phyloP scores from a whole-genome alignment of 2,888 invertebrate genomes.

The Aproaerema taeniolella region DNA sequence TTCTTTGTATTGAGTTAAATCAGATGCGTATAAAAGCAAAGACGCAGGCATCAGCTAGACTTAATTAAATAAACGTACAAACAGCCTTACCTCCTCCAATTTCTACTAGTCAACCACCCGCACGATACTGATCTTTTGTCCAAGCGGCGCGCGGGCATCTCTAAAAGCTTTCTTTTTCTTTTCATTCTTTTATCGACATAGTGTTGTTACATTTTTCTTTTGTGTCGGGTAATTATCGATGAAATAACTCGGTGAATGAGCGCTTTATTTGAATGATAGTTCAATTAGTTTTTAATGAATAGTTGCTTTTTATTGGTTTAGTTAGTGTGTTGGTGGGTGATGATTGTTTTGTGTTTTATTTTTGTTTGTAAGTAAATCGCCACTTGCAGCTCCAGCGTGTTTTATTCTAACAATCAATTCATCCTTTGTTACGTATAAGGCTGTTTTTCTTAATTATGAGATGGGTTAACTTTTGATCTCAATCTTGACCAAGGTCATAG shows the following conservation, averaged over 20 bases:
- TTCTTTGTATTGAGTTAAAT: too few relatives aligned
- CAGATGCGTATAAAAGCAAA: too few relatives aligned
- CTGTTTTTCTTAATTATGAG: too few relatives aligned
- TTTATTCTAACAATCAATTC: too few relatives aligned
- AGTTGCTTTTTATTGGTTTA: constrained; percentile 11
- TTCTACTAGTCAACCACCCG: constrained; percentile 20
- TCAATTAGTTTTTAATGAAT: constrained; percentile 40
- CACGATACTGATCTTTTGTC: constrained; percentile 38
- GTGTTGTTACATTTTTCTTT: constrained; percentile 42
- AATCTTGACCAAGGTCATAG: too few relatives aligned
- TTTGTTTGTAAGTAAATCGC: background rate
- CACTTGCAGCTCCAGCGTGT: too few relatives aligned
- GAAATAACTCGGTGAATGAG: constrained; percentile 24
- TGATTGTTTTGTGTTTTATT: background rate
- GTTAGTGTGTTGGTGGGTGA: constrained; percentile 5
- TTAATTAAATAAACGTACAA: background rate
- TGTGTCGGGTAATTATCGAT: constrained; percentile 43
- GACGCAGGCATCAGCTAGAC: too few relatives aligned
- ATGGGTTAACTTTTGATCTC: too few relatives aligned
- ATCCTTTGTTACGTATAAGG: too few relatives aligned
- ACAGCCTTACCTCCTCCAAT: background rate
- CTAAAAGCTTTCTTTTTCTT: constrained; percentile 26
- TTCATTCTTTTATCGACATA: constrained; percentile 26
- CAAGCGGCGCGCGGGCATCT: constrained; percentile 32
- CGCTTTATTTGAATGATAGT: constrained; percentile 29